Base-by-base conservation (phyloP, 2,888 invertebrate species). In the Oxytorus armatus region DNA sequence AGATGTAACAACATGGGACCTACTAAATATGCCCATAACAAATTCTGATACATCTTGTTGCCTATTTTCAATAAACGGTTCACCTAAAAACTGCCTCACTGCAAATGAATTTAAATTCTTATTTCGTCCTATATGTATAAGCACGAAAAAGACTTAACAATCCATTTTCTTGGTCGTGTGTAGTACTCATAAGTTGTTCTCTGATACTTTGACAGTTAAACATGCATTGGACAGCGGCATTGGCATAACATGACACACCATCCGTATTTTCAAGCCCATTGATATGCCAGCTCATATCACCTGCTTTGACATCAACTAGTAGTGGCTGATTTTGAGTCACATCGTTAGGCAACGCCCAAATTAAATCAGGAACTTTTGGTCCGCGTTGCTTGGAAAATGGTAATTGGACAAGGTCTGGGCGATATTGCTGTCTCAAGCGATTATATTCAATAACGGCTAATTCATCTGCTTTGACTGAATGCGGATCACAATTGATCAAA, bases 371-470 rank as follows among this genome's bases (percentile, higher is more conserved):
- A 11, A 66, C 36, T 51, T 36, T 66, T 7, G 36, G 10, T 11
- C 29, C 65, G 0, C 49, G 51, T 49, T 49, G 7, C 25, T 33
- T 66, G 3, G 65, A 66, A 49, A 66, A 49, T 36, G 1, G 8
- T 29, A 63, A n/a, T 63, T 25, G 25, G 8, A 57, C 55, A 33
- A 82, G 61, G n/a, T 73, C 74, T 18, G 81, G 79, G 16, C 73
- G 51, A n/a, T n/a, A n/a, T 21, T 57, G 39, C 39, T 57, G 36
- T 44, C 77, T 63, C 44, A 84, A 73, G 14, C 82, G 49, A n/a
- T n/a, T n/a, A n/a, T n/a, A n/a, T n/a, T n/a, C n/a, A n/a, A n/a
- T n/a, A n/a, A n/a, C n/a, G n/a, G n/a, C n/a, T n/a, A n/a, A n/a
- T n/a, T n/a, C n/a, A n/a, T n/a, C n/a, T n/a, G n/a, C n/a, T n/a